Conservation (phyloP, 2,888 invertebrate genomes). For the Drosophila silvestris region DNA sequence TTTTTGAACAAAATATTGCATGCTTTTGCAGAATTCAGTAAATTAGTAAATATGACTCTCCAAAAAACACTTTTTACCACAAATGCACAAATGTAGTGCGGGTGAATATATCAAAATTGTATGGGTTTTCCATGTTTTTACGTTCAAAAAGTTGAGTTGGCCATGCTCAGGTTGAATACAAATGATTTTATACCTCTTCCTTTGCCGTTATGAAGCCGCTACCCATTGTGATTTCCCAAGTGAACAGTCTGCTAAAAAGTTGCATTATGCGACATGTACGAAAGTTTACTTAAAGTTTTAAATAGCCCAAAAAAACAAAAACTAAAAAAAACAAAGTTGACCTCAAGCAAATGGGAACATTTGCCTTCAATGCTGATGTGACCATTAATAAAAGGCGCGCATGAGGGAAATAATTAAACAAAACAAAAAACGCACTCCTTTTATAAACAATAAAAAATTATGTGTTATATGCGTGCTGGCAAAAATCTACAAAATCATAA, state of each 20-base stretch:
- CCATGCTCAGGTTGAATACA: background rate
- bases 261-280: slow-evolving; percentile 40
- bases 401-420: slow-evolving; percentile 74
- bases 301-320: background rate
- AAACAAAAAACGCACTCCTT: slow-evolving; percentile 42
- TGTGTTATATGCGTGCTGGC: slow-evolving; percentile 70
- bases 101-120: background rate
- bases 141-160: background rate
- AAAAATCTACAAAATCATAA: slow-evolving; percentile 32
- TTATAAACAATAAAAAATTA: slow-evolving; percentile 82
- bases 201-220: background rate
- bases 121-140: background rate
- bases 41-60: background rate
- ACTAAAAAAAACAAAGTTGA: slow-evolving; percentile 35
- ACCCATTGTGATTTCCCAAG: background rate
- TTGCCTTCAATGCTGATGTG: slow-evolving; percentile 39
- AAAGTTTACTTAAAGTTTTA: slow-evolving; percentile 35
- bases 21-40: background rate
- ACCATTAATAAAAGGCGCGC: slow-evolving; percentile 68
- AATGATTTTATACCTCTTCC: background rate
- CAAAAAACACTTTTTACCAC: background rate
- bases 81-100: background rate
- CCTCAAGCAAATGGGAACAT: slow-evolving; percentile 49
- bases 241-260: background rate
- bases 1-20: background rate